Evolutionary conservation across 2,113 vertebrate species (phyloP), one percentile per base, ranked within the genome.

Genomic region (Anguilla rostrata): DNA sequence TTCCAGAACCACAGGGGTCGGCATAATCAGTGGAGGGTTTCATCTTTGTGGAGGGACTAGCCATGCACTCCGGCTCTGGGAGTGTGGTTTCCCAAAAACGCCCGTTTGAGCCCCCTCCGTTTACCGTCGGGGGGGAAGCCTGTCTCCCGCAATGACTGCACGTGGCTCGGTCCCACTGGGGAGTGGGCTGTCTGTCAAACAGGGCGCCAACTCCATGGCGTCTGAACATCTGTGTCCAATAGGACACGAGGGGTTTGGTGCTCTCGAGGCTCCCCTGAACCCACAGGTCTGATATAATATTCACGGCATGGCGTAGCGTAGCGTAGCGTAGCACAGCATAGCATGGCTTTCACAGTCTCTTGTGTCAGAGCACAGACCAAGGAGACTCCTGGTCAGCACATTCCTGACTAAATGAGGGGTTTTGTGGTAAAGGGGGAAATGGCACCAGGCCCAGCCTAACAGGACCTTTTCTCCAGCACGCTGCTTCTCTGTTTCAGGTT

Each of bases 21-120:
- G 71, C 9, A n/a, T 26, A 75, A 75, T 75, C 71, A 34, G 1
- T 34, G 71, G 71, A 75, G 71, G 49, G 71, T 75, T 34, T 75
- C 26, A 34, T 75, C 71, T 34, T 34, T 34, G 26, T 12, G 71
- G 71, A 34, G 71, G 81, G 53, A 85, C 88, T 87, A 86, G 41
- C 83, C 75, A 85, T 53, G 90, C 85, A 86, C 89, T 88, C 87
- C 82, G 85, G 86, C 87, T 92, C 85, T 93, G 93, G 89, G 92
- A 93, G 93, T 92, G 93, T 90, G 93, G 91, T 92, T 93, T 88
- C 88, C 85, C 78, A 39, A 84, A 81, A 89, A 88, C 46, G 82
- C 86, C 75, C 57, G 49, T 63, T 60, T 46, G 12, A 75, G 39
- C 26, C 46, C 49, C 75, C 83, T 78, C 88, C 83, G 84, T 84